These are phyloP conservation scores for Condylostylus longicornis DNA, from an alignment of 1,140 invertebrate species.

Conservation along the genomic window DNA sequence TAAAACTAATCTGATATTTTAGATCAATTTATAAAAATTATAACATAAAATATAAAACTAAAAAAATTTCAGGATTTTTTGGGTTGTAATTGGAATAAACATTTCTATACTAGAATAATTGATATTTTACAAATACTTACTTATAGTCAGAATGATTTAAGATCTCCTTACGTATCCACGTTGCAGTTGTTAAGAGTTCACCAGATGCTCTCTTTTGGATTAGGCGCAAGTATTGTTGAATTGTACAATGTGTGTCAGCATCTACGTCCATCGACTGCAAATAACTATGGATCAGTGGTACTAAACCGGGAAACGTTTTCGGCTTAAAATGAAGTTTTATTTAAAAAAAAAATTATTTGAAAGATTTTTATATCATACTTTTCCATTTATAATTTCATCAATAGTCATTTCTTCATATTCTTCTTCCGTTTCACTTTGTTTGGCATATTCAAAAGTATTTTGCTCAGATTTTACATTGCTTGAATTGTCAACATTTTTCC, in stretches of 20 bases:
- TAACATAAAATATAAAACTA: neutral
- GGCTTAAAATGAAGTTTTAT: constrained; percentile 34
- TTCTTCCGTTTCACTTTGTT: constrained; percentile 15
- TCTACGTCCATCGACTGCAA: constrained; percentile 87
- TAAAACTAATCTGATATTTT: neutral
- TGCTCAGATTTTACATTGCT: too few relatives aligned
- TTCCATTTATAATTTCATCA: constrained; percentile 96
- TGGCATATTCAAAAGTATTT: too few relatives aligned
- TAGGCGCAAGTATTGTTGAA: constrained; percentile 90
- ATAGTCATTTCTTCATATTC: constrained; percentile 55
- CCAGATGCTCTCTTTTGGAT: constrained; percentile 83
- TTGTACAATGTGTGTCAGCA: constrained; percentile 90
- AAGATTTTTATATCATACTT: constrained; percentile 38
- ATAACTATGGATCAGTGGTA: constrained; percentile 87
- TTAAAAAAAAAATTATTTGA: neutral
- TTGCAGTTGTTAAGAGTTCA: constrained; percentile 69
- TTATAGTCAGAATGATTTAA: constrained; percentile 78
- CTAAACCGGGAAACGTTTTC: constrained; percentile 79
- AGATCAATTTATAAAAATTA: constrained; percentile 3
- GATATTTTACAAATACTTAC: constrained; percentile 30
- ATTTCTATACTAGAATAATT: constrained; percentile 17
- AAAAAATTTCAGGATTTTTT: constrained; percentile 1
- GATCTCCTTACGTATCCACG: constrained; percentile 88
- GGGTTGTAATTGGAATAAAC: neutral
- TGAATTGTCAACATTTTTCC: constrained; percentile 48